These are phyloP conservation scores for Pseudorhiza aurosa DNA, from an alignment of 30 jellyfish, hydroid and myxozoan species.

Conservation along the genomic window DNA sequence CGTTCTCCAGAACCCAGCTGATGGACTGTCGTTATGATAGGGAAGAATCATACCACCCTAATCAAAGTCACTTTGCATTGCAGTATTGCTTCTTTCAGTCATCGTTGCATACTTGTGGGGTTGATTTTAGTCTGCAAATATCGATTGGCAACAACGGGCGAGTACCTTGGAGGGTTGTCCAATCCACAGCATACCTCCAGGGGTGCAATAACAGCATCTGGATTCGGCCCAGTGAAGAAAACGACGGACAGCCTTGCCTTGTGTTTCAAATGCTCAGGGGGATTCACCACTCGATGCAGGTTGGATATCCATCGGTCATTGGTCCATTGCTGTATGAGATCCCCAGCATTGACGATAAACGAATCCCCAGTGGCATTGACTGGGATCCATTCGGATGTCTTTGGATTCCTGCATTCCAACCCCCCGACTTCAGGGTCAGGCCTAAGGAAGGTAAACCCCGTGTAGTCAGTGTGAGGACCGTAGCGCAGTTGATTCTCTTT, in stretches of 20 bases:
- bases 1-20: too few relatives aligned
- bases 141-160: slow-evolving; percentile 20
- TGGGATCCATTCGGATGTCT: slow-evolving; percentile 32
- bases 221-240: slow-evolving; percentile 52
- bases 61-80: too few relatives aligned
- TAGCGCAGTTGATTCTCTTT: slow-evolving; percentile 37
- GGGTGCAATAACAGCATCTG: slow-evolving; percentile 26
- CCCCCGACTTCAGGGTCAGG: slow-evolving; percentile 57
- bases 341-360: slow-evolving; percentile 48
- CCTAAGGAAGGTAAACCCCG: slow-evolving; percentile 37
- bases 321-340: slow-evolving; percentile 60
- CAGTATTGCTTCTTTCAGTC: too few relatives aligned
- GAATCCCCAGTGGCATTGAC: slow-evolving; percentile 7
- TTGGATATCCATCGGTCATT: slow-evolving; percentile 65
- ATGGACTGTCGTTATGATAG: too few relatives aligned
- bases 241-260: slow-evolving; percentile 45
- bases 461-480: slow-evolving; percentile 58
- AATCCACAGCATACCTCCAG: slow-evolving; percentile 5
- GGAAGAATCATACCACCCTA: too few relatives aligned
- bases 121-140: background rate
- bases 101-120: background rate
- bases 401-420: slow-evolving; percentile 3
- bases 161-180: slow-evolving; percentile 32
- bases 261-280: slow-evolving; percentile 16
- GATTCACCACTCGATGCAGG: slow-evolving; percentile 58